Evolutionary conservation across 1,140 invertebrate species (phyloP).

Genomic region (Drosophila bocki): DNA sequence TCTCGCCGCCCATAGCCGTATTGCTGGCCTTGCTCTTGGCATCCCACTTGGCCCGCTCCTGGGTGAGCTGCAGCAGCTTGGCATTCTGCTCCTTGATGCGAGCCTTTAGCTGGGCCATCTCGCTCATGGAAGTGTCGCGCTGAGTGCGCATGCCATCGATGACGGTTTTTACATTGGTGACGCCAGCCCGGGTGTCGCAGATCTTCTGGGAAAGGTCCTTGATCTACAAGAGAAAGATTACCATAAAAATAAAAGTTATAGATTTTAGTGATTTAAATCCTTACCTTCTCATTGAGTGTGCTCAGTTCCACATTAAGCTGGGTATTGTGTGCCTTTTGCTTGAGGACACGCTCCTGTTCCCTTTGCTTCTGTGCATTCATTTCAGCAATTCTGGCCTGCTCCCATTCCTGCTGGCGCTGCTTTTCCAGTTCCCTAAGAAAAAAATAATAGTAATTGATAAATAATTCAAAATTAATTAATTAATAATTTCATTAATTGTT

Average conservation of each 20-base stretch:
- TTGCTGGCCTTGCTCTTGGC: constrained; percentile 87
- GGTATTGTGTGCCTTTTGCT: constrained; percentile 96
- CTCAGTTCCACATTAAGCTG: constrained; percentile 87
- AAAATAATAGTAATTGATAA: constrained; percentile 5
- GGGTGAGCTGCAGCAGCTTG: constrained; percentile 91
- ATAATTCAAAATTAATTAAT: too few relatives aligned
- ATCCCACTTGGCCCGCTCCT: constrained; percentile 93
- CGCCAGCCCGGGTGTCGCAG: constrained; percentile 93
- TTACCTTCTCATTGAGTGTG: constrained; percentile 90
- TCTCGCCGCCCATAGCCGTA: constrained; percentile 44
- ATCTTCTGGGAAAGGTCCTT: constrained; percentile 95
- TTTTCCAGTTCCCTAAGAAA: constrained; percentile 94
- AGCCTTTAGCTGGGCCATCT: constrained; percentile 95
- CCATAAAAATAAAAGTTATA: background rate
- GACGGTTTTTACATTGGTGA: constrained; percentile 96
- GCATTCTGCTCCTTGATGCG: constrained; percentile 94
- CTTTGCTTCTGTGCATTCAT: constrained; percentile 93
- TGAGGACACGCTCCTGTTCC: constrained; percentile 95
- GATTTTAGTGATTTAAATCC: background rate
- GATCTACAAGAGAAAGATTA: constrained; percentile 81
- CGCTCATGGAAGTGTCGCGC: constrained; percentile 94
- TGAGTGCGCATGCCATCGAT: constrained; percentile 98
- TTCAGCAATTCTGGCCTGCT: constrained; percentile 95
- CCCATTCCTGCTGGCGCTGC: constrained; percentile 98
- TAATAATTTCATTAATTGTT: background rate